These are phyloP conservation scores for Cinclus mexicanus DNA, from an alignment of 2,113 vertebrate genomes.

Conservation along the genomic window DNA sequence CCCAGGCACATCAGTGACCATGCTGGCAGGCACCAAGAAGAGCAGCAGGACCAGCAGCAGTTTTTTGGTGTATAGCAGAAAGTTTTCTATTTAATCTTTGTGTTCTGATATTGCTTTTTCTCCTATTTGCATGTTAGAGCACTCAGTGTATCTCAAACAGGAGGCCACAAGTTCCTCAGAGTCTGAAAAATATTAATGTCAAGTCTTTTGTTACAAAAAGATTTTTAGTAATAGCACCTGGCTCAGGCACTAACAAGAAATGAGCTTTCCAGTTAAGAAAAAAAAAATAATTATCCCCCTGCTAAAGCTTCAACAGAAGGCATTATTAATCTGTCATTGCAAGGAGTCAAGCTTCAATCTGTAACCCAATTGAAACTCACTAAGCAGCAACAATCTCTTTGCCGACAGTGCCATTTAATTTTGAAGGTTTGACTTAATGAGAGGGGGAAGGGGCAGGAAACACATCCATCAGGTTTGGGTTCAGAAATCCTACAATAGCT, in stretches of 20 bases:
- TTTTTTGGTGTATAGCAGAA: not conserved
- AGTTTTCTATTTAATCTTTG: not conserved
- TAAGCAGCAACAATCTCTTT: not conserved
- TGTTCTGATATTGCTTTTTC: not conserved
- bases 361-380: conserved; percentile 2
- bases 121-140: not conserved
- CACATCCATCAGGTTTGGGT: not conserved
- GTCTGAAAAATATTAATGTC: not conserved
- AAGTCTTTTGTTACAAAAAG: not conserved
- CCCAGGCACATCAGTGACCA: not conserved
- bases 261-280: not conserved
- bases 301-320: not conserved
- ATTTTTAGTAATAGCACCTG: not conserved
- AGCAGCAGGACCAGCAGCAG: not conserved
- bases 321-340: conserved; percentile 37
- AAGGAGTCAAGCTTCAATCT: conserved; percentile 20
- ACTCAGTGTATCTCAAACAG: not conserved
- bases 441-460: not conserved
- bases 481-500: not conserved
- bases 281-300: not conserved
- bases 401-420: conserved; percentile 19
- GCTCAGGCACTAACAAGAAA: not conserved
- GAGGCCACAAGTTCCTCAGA: not conserved
- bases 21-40: not conserved
- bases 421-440: not conserved